These are phyloP conservation scores for Drosophila fulvimacula DNA, from an alignment of 2,888 invertebrate genomes.

Conservation along the genomic window DNA sequence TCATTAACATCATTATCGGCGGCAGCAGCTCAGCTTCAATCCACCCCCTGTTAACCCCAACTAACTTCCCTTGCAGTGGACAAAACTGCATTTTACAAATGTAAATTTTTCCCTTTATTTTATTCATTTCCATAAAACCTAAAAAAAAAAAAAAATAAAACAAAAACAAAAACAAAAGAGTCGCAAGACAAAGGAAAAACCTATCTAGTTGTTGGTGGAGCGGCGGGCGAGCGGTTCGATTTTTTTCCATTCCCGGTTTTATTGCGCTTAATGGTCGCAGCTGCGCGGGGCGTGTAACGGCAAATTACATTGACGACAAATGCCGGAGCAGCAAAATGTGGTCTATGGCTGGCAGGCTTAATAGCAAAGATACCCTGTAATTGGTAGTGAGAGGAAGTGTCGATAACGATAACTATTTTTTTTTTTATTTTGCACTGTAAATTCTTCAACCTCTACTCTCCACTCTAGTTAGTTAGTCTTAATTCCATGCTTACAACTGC, in stretches of 20 bases:
- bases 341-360: neutral
- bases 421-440: neutral
- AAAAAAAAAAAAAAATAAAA: neutral
- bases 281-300: conserved; percentile 51
- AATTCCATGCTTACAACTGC: too few relatives aligned
- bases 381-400: too few relatives aligned
- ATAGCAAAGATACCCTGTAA: neutral
- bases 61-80: conserved; percentile 4
- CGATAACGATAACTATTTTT: too few relatives aligned
- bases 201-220: conserved; percentile 6
- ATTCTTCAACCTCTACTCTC: neutral
- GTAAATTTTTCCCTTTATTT: conserved; percentile 4
- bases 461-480: too few relatives aligned
- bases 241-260: conserved; percentile 15
- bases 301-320: conserved; percentile 73
- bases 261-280: conserved; percentile 57
- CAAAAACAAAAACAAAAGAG: neutral
- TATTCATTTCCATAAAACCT: conserved; percentile 4
- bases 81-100: conserved; percentile 23
- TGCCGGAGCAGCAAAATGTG: conserved; percentile 36
- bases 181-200: conserved; percentile 8
- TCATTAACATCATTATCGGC: conserved; percentile 68
- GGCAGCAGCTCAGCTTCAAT: conserved; percentile 8
- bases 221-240: neutral
- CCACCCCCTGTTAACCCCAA: conserved; percentile 1